Percentiles rank a stretch among this genome's conserved stretches.
Evolutionary conservation across 30 jellyfish, hydroid and myxozoan genomes (phyloP).

Genomic region (Chrysaora quinquecirrha): DNA sequence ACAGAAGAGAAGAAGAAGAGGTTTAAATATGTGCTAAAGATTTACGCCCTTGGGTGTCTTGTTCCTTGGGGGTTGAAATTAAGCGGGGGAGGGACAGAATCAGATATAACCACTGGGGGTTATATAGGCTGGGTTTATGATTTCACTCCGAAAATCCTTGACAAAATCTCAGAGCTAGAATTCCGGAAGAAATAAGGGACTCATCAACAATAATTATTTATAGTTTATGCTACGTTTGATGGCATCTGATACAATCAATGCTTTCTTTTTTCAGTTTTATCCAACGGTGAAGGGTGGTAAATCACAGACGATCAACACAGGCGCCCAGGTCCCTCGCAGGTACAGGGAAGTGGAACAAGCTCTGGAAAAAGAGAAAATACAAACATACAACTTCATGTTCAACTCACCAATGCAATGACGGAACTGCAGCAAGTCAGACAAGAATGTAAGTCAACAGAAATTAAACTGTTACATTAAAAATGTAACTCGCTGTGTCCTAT

Average conservation of each 20-base stretch:
- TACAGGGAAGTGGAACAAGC: slow-evolving; percentile 94
- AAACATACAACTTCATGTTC: slow-evolving; percentile 95
- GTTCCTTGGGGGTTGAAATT: too few species aligned
- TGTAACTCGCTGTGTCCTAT: too few species aligned
- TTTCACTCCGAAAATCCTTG: too few species aligned
- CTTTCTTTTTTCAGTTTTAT: slow-evolving; percentile 58
- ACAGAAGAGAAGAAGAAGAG: too few species aligned
- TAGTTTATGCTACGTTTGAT: background rate
- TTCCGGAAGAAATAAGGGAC: background rate
- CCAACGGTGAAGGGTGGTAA: slow-evolving; percentile 68
- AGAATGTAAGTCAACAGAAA: slow-evolving; percentile 85
- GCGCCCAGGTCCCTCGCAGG: slow-evolving; percentile 67
- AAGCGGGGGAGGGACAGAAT: too few species aligned
- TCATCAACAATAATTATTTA: background rate
- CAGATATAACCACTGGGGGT: too few species aligned
- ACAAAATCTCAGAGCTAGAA: background rate
- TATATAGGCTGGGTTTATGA: too few species aligned
- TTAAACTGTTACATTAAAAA: too few species aligned
- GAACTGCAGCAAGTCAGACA: slow-evolving; percentile 79
- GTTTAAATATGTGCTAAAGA: too few species aligned
- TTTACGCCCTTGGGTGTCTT: too few species aligned
- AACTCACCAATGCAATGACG: slow-evolving; percentile 85
- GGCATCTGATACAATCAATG: too few species aligned
- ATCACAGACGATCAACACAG: slow-evolving; percentile 20
- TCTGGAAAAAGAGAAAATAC: slow-evolving; percentile 94